Evolutionary conservation across 2,888 invertebrate genomes (phyloP), one percentile per base, ranked within the genome.

Genomic region (Pogonocherus hispidulus): DNA sequence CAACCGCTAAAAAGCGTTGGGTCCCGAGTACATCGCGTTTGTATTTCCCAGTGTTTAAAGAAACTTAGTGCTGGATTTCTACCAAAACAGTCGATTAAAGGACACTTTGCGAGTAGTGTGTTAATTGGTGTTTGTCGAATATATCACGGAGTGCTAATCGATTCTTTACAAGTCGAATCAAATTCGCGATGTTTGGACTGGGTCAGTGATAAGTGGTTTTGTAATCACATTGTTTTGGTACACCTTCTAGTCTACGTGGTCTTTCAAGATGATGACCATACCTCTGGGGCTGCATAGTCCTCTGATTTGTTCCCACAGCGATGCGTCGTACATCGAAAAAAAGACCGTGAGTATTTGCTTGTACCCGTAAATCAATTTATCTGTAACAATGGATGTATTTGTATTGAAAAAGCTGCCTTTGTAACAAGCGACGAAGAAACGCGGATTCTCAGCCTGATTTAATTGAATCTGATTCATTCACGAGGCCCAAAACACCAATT

Each of bases 241-340:
- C 5, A 3, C n/a, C n/a, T n/a, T n/a, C n/a, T n/a, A n/a, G n/a
- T n/a, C n/a, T n/a, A n/a, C n/a, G n/a, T n/a, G n/a, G n/a, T n/a
- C 9, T 8, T 35, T 27, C 20, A 67, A 44, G 47, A 78, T 78
- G 78, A 76, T 79, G 35, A 76, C 79, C 3, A 69, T 73, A 14
- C 81, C 81, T 5, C 75, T 78, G 55, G 76, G 76, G 19, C 65
- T 78, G n/a, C 71, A 77, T 32, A 76, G 77, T 52, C 77, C 79
- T n/a, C 73, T 76, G 56, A 67, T 75, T 14, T 69, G 74, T 46
- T 79, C 79, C 27, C 87, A 90, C 73, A 91, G 91, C 72, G 92
- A 92, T 85, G 91, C 91, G 3, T 91, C 91, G 2, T 87, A 89
- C 66, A 80, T 84, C 46, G 79, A 79, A 57, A 78, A 73, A 65